A percentile compares a stretch with the other conserved stretches of the same genome.
Evolutionary conservation across 37 sponge, comb jelly and placozoan species (phyloP).

Genomic region (Petrosia ficiformis): DNA sequence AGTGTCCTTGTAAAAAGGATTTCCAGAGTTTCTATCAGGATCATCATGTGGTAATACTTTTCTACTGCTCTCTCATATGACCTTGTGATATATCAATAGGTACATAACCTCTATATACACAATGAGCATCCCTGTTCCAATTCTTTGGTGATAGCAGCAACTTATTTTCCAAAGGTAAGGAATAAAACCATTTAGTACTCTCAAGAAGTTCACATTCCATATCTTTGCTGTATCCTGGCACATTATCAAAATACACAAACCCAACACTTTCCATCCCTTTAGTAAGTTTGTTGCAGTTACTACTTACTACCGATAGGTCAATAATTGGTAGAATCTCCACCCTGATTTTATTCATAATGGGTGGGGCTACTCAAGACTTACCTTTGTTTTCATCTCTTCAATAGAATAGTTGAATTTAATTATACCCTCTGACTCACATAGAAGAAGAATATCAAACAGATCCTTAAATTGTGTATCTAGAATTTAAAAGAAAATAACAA

Average conservation of each 20-base stretch:
- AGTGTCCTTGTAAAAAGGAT: conserved; percentile 40
- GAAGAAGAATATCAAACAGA: too few relatives aligned
- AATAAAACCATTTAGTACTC: conserved; percentile 36
- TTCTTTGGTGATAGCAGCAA: conserved; percentile 10
- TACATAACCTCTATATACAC: conserved; percentile 46
- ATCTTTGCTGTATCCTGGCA: conserved; percentile 31
- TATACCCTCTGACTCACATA: too few relatives aligned
- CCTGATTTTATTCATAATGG: neutral
- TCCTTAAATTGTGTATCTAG: too few relatives aligned
- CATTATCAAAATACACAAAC: conserved; percentile 60
- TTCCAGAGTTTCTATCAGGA: conserved; percentile 12
- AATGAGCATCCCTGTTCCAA: conserved; percentile 22
- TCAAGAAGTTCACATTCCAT: conserved; percentile 10
- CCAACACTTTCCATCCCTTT: conserved; percentile 39
- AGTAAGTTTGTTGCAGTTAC: conserved; percentile 3
- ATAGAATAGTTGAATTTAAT: too few relatives aligned
- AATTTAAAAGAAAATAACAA: too few relatives aligned
- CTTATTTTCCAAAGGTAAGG: conserved; percentile 39
- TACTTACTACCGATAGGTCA: conserved; percentile 18
- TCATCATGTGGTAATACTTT: conserved; percentile 28
- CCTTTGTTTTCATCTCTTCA: too few relatives aligned
- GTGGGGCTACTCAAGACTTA: conserved; percentile 6
- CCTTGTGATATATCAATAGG: conserved; percentile 18
- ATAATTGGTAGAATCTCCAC: conserved; percentile 25
- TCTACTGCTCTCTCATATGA: conserved; percentile 37